phyloP scores from a whole-genome alignment of 2,113 vertebrate genomes.

The Ursus arctos region DNA sequence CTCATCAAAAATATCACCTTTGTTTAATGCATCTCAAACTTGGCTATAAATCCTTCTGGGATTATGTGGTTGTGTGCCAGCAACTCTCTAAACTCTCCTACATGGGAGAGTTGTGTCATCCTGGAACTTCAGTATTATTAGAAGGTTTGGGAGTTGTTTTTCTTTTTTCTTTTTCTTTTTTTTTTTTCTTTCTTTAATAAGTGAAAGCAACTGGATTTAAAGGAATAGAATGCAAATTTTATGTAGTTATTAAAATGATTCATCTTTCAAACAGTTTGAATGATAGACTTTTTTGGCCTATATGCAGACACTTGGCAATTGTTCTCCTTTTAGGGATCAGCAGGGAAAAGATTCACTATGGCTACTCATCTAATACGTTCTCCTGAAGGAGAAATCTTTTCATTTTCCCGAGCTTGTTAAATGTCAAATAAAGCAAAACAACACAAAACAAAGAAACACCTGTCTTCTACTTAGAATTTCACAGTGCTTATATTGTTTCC shows the following conservation, averaged over 20 bases:
- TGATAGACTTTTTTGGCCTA: neutral
- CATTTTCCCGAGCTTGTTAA: neutral
- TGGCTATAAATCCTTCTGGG: neutral
- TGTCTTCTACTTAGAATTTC: neutral
- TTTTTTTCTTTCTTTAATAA: neutral
- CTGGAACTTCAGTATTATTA: neutral
- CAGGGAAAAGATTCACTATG: neutral
- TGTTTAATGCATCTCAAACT: neutral
- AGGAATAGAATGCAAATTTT: constrained; percentile 8
- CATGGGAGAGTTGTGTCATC: neutral
- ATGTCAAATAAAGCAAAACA: neutral
- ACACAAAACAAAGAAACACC: neutral
- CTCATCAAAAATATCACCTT: neutral
- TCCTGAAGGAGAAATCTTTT: neutral
- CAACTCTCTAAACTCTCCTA: neutral
- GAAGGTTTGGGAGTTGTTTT: neutral
- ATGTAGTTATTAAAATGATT: neutral
- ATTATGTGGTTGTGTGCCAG: neutral
- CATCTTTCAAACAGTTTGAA: neutral
- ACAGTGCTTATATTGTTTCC: neutral
- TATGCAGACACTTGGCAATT: neutral
- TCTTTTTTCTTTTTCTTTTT: neutral
- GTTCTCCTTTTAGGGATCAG: neutral
- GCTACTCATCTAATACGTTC: neutral
- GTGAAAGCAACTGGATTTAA: neutral